Conservation (phyloP, 2,888 invertebrate species). For the Hirtodrosophila trivittata region DNA sequence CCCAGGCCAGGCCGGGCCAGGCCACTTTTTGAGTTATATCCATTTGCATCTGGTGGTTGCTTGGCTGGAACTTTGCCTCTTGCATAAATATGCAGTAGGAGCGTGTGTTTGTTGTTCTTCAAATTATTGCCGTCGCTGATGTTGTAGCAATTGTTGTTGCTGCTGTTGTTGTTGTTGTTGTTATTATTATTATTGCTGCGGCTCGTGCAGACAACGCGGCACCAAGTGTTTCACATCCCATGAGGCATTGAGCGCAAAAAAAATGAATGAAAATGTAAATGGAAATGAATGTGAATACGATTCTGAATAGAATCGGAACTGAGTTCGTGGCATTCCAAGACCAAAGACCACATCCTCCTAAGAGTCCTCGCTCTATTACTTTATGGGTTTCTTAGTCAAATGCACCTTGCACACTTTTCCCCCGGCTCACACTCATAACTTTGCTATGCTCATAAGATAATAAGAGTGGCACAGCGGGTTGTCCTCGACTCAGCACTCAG, state of each 20-base stretch:
- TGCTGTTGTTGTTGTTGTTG: conserved; percentile 20
- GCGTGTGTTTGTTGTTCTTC: conserved; percentile 57
- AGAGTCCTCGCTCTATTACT: too few species aligned
- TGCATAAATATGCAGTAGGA: conserved; percentile 62
- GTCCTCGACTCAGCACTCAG: conserved; percentile 3
- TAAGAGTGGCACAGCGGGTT: conserved; percentile 33
- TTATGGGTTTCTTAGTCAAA: too few species aligned
- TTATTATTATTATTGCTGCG: conserved; percentile 54
- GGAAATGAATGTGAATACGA: conserved; percentile 6
- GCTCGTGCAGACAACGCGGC: conserved; percentile 73
- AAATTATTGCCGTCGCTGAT: conserved; percentile 58
- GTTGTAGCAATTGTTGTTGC: conserved; percentile 12
- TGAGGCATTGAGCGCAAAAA: conserved; percentile 23
- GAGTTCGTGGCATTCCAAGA: neutral
- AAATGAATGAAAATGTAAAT: conserved; percentile 25
- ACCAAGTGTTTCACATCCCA: conserved; percentile 76
- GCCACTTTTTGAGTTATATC: conserved; percentile 36
- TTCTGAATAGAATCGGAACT: conserved; percentile 1
- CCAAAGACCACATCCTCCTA: too few species aligned
- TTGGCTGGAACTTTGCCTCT: conserved; percentile 27
- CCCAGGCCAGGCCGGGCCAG: conserved; percentile 13
- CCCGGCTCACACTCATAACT: too few species aligned
- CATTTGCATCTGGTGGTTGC: conserved; percentile 62
- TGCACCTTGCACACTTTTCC: too few species aligned
- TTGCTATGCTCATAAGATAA: too few species aligned